Base-by-base conservation (phyloP, 1,140 invertebrate genomes). In the Aleiodes sp. region DNA sequence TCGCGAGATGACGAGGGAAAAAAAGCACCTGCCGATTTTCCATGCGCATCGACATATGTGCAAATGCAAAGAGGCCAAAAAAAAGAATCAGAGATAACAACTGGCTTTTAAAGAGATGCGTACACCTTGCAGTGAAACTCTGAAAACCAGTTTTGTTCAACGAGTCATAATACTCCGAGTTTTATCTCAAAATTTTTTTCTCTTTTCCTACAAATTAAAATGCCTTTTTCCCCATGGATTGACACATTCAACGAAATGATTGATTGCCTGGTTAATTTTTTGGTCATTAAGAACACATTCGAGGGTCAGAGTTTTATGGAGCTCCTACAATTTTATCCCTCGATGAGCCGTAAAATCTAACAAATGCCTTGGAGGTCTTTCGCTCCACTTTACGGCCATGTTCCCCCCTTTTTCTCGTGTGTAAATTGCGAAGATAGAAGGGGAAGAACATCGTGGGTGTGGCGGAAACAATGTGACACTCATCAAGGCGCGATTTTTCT, bases 401-500 rank as follows among this genome's bases (percentile, higher is more conserved):
- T 59, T 9, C 31, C n/a, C 2, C 14, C 31, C 35, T 29, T 24
- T 35, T n/a, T 16, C 16, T n/a, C 8, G 10, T 35, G 65, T 52
- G 67, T 63, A 59, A 31, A 59, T 52, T 52, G 46, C 46, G 28
- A 59, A 46, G 33, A n/a, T 21, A 21, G 60, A 33, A 16, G 2
- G 0, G 2, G 29, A 16, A 4, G 29, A 16, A 31, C 31, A 31
- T 14, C 12, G 29, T 65, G 63, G 69, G 69, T 60, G 75, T 76
- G 75, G 71, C 41, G 68, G 67, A 76, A 67, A 78, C 77, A 77
- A 77, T 76, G 76, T 76, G 68, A 73, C 71, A 67, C 75, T 76
- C 74, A 72, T 70, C 39, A 52, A 71, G 71, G 73, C 67, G 67
- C 57, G 52, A 70, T 64, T 70, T 70, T 41, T 46, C 43, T 56